Evolutionary conservation across 1,140 invertebrate species (phyloP), one percentile per base, ranked within the genome.

Genomic region (Glomeris maerens): DNA sequence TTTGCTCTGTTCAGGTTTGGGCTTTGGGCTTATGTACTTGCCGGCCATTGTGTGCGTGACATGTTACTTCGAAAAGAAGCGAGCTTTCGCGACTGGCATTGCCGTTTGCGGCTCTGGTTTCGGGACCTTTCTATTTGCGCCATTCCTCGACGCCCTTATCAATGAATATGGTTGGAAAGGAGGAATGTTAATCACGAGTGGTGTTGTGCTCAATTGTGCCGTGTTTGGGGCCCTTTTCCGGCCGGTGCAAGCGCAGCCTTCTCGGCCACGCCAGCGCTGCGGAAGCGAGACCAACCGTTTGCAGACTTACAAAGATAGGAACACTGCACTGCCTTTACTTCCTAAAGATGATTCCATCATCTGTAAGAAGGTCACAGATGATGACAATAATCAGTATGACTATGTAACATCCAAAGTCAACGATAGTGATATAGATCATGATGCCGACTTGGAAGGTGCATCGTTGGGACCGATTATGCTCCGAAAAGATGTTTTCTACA

Each of bases 1-100:
- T 50, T 58, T 36, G 28, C 22, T 54, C 36, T 42, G 66, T 67
- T 5, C 63, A 82, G 91, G 92, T 14, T 70, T 94, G 25, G 91
- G 92, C 10, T 88, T 94, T 58, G 92, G 91, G 1, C 75, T 96
- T 54, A 91, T 95, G 53, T 96, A 94, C 63, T 71, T 95, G 25
- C 91, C 91, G 1, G 89, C 91, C 41, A 94, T 95, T 50, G 89
- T 94, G 23, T 88, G 84, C 62, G 91, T 95, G 4, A 91, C 89
- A 2, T 84, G 82, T 52, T 95, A 94, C 72, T 97, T 96, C 61
- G 90, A 95, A 57, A 81, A 83, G 57, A 82, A 80, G 54, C 74
- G 91, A 47, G 90, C 90, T 2, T 72, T 95, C 52, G 91, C 91
- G 2, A 95, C 90, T 1, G 83, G 84, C 2, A 92, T 98, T 23